These are phyloP conservation scores for Dioctria rufipes DNA, from an alignment of 2,888 invertebrate species.

Conservation along the genomic window DNA sequence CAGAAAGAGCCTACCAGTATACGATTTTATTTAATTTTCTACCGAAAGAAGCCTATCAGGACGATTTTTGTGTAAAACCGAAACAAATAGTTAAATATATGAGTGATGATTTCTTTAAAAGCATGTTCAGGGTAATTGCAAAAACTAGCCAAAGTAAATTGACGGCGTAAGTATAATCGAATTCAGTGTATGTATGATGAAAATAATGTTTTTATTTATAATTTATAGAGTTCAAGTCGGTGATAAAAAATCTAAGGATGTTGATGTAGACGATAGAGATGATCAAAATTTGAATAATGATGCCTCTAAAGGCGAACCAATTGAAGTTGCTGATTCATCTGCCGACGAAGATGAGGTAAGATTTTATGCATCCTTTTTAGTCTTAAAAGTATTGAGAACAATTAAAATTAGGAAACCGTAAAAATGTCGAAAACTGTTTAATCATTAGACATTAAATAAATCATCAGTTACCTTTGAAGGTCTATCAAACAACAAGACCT, in stretches of 20 bases:
- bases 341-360: conserved; percentile 36
- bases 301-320: background rate
- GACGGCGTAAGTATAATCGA: conserved; percentile 63
- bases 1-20: conserved; percentile 77
- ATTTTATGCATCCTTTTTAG: no score
- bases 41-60: conserved; percentile 81
- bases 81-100: conserved; percentile 80
- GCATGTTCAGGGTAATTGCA: conserved; percentile 77
- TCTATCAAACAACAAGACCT: no score
- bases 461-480: no score
- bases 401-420: no score
- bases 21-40: conserved; percentile 82
- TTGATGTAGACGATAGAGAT: conserved; percentile 65
- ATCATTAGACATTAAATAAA: no score
- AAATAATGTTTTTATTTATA: background rate
- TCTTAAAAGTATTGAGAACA: no score
- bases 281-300: conserved; percentile 37
- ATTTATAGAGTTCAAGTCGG: conserved; percentile 70
- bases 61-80: conserved; percentile 81
- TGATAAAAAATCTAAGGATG: conserved; percentile 67
- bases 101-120: conserved; percentile 80
- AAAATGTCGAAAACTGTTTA: no score
- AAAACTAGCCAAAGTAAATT: conserved; percentile 75
- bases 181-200: background rate
- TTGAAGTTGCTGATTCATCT: conserved; percentile 17